Conservation (phyloP, 30 jellyfish, hydroid and myxozoan species). For the Clytia hemisphaerica region DNA sequence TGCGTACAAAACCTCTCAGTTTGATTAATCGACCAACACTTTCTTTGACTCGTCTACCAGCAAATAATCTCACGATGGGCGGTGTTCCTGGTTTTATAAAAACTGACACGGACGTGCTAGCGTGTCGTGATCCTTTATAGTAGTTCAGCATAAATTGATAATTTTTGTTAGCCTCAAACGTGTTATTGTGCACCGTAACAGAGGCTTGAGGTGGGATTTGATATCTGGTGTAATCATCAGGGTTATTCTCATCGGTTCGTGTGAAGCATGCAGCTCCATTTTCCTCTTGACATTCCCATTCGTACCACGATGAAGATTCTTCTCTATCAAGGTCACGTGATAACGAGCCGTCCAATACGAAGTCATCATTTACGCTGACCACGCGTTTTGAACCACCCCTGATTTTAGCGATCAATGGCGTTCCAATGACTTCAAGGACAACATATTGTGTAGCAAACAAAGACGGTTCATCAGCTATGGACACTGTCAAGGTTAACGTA, state of each 20-base stretch:
- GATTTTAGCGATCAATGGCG: conserved; percentile 32
- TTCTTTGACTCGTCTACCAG: conserved; percentile 36
- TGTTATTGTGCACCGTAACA: conserved; percentile 18
- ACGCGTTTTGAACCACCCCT: conserved; percentile 50
- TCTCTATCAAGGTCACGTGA: conserved; percentile 65
- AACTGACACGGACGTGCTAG: conserved; percentile 30
- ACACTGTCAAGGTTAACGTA: conserved; percentile 45
- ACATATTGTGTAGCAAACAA: conserved; percentile 42
- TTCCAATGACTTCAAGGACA: conserved; percentile 33
- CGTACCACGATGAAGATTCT: conserved; percentile 12
- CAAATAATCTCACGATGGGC: conserved; percentile 42
- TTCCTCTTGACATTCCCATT: conserved; percentile 55
- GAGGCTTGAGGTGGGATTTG: conserved; percentile 23
- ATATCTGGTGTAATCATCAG: conserved; percentile 38
- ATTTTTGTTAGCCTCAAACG: conserved; percentile 34
- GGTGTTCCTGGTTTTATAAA: conserved; percentile 51
- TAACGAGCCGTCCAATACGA: conserved; percentile 46
- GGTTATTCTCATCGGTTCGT: conserved; percentile 21
- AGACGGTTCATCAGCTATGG: conserved; percentile 28
- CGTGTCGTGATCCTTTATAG: conserved; percentile 42
- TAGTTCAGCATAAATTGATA: conserved; percentile 44
- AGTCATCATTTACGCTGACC: conserved; percentile 24
- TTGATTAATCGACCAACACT: conserved; percentile 22
- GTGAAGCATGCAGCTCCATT: conserved; percentile 40
- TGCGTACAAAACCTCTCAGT: conserved; percentile 28